These are phyloP conservation scores for Myiagra hebetior DNA, from an alignment of 2,113 vertebrate species.

Conservation along the genomic window DNA sequence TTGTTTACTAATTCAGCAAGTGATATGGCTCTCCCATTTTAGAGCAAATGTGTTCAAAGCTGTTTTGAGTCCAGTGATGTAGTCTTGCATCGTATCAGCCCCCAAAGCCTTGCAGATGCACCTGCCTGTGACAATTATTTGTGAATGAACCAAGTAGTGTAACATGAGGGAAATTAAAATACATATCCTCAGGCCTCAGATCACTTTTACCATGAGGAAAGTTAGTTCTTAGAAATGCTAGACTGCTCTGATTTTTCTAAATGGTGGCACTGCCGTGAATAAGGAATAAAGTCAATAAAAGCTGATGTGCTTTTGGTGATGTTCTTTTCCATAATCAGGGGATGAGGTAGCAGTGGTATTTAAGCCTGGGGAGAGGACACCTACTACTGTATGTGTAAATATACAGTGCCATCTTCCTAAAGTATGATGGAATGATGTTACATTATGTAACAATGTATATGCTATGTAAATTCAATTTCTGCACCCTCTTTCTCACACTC, in stretches of 20 bases:
- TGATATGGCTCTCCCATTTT: not conserved
- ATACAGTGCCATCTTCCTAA: not conserved
- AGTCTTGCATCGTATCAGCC: not conserved
- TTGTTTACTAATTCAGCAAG: not conserved
- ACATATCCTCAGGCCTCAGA: not conserved
- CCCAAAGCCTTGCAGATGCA: not conserved
- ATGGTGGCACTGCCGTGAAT: not conserved
- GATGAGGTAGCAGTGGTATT: not conserved
- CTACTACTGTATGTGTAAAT: not conserved
- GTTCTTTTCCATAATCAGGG: not conserved
- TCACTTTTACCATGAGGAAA: not conserved
- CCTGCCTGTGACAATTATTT: not conserved
- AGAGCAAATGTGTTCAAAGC: not conserved
- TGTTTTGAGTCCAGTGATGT: not conserved
- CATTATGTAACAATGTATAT: not conserved
- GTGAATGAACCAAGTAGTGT: not conserved
- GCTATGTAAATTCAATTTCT: not conserved
- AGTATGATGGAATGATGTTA: not conserved
- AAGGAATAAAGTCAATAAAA: not conserved
- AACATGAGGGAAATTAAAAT: not conserved
- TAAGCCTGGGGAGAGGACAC: not conserved
- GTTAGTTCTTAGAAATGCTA: not conserved
- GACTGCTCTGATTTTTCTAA: not conserved
- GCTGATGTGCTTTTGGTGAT: not conserved
- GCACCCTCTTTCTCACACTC: not conserved